Evolutionary conservation across 2,888 invertebrate genomes (phyloP), one percentile per base, ranked within the genome.

Genomic region (Xestoiulus laeticollis): DNA sequence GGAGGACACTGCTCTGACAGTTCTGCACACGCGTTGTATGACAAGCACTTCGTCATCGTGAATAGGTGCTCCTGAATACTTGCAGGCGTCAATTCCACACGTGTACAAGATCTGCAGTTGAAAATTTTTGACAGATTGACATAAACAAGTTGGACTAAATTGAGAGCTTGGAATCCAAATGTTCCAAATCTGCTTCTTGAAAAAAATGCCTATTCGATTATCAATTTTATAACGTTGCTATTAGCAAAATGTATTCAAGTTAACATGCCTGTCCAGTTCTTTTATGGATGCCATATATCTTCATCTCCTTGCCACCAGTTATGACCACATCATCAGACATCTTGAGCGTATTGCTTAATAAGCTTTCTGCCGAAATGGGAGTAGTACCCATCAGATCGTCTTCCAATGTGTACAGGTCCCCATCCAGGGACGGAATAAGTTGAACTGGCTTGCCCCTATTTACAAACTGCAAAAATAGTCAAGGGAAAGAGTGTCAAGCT

Each of bases 401-500:
- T 92, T 98, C 96, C 92, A 98, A 96, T 92, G 96, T 96, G 93
- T 98, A 99, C 86, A 99, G 93, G 3, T 95, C 95, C 1, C 99
- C 99, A 90, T 95, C 96, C 14, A 99, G 93, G 0, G 99, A 98
- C 0, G 99, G 99, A 90, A 99, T 97, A 91, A 99, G 94, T 85
- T 97, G 94, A 26, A 97, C 95, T 94, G 95, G 96, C 91, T 96
- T 95, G 1, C 97, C 97, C 91, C 96, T 95, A 88, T 96, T 95
- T 59, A 95, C 95, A 82, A 97, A 92, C 96, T 96, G 91, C 85
- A 68, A 68, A n/a, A 68, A 78, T 10, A 78, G 14, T 10, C 26
- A 78, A 78, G 12, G 6, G 48, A 6, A 3, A n/a, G 86, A n/a
- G n/a, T n/a, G n/a, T n/a, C n/a, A n/a, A n/a, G n/a, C n/a, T n/a